phyloP scores from a whole-genome alignment of 30 jellyfish, hydroid and myxozoan species.

The Cassiopea andromeda region DNA sequence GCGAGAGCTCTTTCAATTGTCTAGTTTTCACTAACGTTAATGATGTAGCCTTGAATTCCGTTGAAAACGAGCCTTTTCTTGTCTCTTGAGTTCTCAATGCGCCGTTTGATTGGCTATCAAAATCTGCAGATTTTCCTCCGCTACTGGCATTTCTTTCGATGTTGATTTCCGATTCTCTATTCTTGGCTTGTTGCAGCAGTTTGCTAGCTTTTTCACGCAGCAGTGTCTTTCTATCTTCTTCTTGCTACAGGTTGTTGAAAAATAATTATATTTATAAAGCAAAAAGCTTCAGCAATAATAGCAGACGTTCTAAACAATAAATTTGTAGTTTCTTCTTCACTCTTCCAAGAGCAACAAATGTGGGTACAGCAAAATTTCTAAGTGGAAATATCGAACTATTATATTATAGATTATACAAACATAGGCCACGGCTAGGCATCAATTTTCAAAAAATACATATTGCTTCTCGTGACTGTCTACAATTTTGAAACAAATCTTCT shows the following conservation, averaged over 20 bases:
- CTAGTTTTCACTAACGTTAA: constrained; percentile 85
- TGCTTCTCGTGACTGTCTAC: too few relatives aligned
- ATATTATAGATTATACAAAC: too few relatives aligned
- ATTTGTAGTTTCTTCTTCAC: too few relatives aligned
- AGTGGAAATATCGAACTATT: too few relatives aligned
- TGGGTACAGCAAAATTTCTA: too few relatives aligned
- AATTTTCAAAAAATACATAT: too few relatives aligned
- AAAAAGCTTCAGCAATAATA: too few relatives aligned
- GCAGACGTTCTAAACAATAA: too few relatives aligned
- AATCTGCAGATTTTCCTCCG: background rate
- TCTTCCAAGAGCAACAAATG: too few relatives aligned
- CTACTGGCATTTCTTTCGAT: background rate
- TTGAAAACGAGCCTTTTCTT: constrained; percentile 14
- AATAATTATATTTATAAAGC: too few relatives aligned
- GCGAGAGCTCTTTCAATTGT: constrained; percentile 67
- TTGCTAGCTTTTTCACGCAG: constrained; percentile 94
- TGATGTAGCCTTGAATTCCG: constrained; percentile 80
- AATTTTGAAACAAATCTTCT: too few relatives aligned
- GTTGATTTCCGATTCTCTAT: constrained; percentile 40
- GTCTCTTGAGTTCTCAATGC: background rate
- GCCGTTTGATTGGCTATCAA: background rate
- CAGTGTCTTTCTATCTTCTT: constrained; percentile 84
- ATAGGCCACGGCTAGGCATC: too few relatives aligned
- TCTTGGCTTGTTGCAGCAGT: constrained; percentile 83
- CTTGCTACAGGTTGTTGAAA: constrained; percentile 63